Base-by-base conservation (phyloP, 2,113 vertebrate genomes). In the Microcebus jonahi region DNA sequence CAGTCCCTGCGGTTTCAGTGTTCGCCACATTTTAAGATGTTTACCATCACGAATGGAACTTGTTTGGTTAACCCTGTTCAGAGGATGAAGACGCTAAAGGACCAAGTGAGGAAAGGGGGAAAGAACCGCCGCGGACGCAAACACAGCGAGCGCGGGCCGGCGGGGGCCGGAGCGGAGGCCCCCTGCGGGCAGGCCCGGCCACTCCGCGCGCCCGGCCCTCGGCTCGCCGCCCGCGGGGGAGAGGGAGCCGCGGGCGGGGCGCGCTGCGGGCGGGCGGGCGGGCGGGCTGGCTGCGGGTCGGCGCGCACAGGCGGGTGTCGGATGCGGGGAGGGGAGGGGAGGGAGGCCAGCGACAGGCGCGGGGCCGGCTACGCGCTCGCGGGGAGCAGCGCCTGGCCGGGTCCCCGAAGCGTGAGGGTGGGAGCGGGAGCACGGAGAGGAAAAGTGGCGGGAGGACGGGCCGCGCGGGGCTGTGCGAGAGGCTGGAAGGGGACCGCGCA, bases 121-220 rank as follows among this genome's bases (percentile, higher is more conserved):
- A 1, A 50, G 73, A 55, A 25, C 15, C 4, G 12, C 84, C 2
- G 4, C 27, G 14, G 9, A 34, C 34, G 11, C 7, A 25, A 75
- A 29, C 39, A 36, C 67, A 27, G 21, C 21, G 93, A 73, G 67
- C 53, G 29, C 17, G 50, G 61, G 29, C 18, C 95, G 29, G 45
- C 36, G 63, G 42, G 31, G 4, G 13, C 68, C 93, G 96, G 93
- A 96, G 96, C 55, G 13, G 57, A 57, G 31, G 79, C 10, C 25
- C n/a, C 91, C n/a, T 11, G 45, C 11, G 14, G 39, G n/a, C 63
- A 29, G 25, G 10, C 13, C 31, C 4, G 34, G 15, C 50, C 63
- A 0, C 50, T 8, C 29, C 63, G 0, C 6, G 9, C 5, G 68
- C 25, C 10, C 8, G 61, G 11, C 42, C 55, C 25, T 9, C 0